Evolutionary conservation across 2,888 invertebrate species (phyloP).

Genomic region (Alcis repandata): DNA sequence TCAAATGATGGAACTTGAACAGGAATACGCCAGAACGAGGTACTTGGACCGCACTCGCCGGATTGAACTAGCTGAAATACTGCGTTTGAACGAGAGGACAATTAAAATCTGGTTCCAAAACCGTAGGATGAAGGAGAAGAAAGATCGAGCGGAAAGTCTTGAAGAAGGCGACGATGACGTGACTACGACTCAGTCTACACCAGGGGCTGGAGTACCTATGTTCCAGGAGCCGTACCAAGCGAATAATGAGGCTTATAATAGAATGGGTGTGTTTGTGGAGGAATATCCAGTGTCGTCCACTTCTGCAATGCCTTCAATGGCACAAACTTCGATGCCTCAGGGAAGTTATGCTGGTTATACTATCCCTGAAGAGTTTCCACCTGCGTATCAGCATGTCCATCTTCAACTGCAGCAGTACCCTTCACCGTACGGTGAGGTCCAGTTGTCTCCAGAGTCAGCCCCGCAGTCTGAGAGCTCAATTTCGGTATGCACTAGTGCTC

Average conservation of each 20-base stretch:
- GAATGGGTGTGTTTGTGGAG: slow-evolving; percentile 55
- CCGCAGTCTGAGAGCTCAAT: slow-evolving; percentile 42
- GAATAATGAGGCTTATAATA: slow-evolving; percentile 50
- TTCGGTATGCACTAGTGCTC: slow-evolving; percentile 33
- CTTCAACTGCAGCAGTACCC: slow-evolving; percentile 53
- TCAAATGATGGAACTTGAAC: slow-evolving; percentile 91
- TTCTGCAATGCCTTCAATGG: slow-evolving; percentile 40
- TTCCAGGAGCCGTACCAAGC: slow-evolving; percentile 55
- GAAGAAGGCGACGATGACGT: slow-evolving; percentile 67
- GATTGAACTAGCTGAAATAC: slow-evolving; percentile 85
- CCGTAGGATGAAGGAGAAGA: slow-evolving; percentile 91
- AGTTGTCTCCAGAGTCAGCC: slow-evolving; percentile 44
- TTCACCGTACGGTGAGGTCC: slow-evolving; percentile 46
- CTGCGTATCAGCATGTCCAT: slow-evolving; percentile 52
- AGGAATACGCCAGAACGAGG: slow-evolving; percentile 89
- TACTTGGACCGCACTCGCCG: slow-evolving; percentile 91
- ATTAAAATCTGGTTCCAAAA: slow-evolving; percentile 96
- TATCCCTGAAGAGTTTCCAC: slow-evolving; percentile 48
- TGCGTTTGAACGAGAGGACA: slow-evolving; percentile 65
- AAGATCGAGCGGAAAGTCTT: slow-evolving; percentile 74
- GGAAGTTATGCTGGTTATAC: slow-evolving; percentile 50
- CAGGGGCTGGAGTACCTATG: slow-evolving; percentile 54
- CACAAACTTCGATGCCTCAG: slow-evolving; percentile 35
- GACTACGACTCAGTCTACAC: slow-evolving; percentile 60
- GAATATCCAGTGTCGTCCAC: slow-evolving; percentile 55